A percentile compares a stretch with the other conserved stretches of the same genome.
These are phyloP conservation scores for Tenebrosternarchus preto DNA, from an alignment of 2,113 vertebrate species.

Conservation along the genomic window DNA sequence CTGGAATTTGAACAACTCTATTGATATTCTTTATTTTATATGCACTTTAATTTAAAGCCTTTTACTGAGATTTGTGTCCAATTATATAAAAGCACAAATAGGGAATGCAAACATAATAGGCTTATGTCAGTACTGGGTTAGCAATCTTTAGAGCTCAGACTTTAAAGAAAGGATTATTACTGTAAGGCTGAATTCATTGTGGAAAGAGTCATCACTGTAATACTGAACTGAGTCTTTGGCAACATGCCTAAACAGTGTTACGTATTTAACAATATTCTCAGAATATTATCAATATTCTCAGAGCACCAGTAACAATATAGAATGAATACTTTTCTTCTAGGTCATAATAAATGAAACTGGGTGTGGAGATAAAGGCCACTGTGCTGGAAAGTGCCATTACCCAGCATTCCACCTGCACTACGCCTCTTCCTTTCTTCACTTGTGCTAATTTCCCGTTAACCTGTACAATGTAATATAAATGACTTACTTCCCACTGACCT, in stretches of 20 bases:
- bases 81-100: background rate
- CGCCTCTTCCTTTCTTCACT: background rate
- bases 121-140: background rate
- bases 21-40: background rate
- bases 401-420: background rate
- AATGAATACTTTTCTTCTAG: background rate
- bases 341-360: slow-evolving; percentile 11
- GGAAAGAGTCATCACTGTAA: background rate
- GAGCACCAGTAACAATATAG: background rate
- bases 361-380: slow-evolving; percentile 28
- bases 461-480: background rate
- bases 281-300: background rate
- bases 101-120: background rate
- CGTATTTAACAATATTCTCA: background rate
- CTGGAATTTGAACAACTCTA: background rate
- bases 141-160: background rate
- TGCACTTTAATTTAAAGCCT: background rate
- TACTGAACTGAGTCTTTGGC: background rate
- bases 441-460: background rate
- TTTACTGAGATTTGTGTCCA: background rate
- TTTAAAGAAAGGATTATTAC: background rate
- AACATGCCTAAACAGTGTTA: background rate
- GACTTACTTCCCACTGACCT: background rate
- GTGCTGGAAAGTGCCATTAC: slow-evolving; percentile 9
- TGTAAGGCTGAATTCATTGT: background rate